These are phyloP conservation scores for Dimorphilus gyrociliatus DNA, from an alignment of 2,888 invertebrate genomes.

Conservation along the genomic window DNA sequence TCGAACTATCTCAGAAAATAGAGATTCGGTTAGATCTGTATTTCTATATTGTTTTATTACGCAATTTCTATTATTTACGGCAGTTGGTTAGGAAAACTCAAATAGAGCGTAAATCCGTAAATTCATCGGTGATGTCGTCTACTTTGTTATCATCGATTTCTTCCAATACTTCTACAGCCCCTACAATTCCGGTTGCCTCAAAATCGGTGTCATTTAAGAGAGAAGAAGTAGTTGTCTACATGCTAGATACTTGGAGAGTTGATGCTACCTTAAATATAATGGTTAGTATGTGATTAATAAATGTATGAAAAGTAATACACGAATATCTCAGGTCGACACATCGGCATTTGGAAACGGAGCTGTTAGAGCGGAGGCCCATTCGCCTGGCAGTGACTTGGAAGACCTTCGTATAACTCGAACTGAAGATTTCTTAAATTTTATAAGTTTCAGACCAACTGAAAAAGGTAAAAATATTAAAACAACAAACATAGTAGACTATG, in stretches of 20 bases:
- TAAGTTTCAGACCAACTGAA: constrained; percentile 5
- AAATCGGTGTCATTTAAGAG: neutral
- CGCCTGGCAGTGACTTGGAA: constrained; percentile 56
- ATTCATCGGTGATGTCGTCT: neutral
- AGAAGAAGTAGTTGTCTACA: neutral
- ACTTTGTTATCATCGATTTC: neutral
- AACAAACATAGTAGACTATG: neutral
- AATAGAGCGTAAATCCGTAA: too few relatives aligned
- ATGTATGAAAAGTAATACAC: constrained; percentile 13
- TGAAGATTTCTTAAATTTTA: constrained; percentile 3
- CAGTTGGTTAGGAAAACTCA: too few relatives aligned
- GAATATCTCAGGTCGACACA: constrained; percentile 43
- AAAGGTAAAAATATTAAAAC: constrained; percentile 3
- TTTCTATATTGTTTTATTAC: too few relatives aligned
- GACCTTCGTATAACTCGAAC: constrained; percentile 6
- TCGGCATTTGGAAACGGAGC: constrained; percentile 46
- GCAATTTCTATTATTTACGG: too few relatives aligned
- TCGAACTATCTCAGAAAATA: too few relatives aligned
- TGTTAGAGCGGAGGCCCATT: constrained; percentile 75
- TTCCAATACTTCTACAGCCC: neutral
- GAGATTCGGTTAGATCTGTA: too few relatives aligned
- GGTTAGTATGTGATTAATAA: constrained; percentile 12
- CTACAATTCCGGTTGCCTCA: neutral
- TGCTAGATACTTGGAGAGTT: constrained; percentile 1
- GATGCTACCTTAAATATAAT: neutral